Percentiles rank a stretch among this genome's conserved stretches.
Evolutionary conservation across 2,797 vertebrate genomes (phyloP).

Genomic region (Thalassophryne amazonica): DNA sequence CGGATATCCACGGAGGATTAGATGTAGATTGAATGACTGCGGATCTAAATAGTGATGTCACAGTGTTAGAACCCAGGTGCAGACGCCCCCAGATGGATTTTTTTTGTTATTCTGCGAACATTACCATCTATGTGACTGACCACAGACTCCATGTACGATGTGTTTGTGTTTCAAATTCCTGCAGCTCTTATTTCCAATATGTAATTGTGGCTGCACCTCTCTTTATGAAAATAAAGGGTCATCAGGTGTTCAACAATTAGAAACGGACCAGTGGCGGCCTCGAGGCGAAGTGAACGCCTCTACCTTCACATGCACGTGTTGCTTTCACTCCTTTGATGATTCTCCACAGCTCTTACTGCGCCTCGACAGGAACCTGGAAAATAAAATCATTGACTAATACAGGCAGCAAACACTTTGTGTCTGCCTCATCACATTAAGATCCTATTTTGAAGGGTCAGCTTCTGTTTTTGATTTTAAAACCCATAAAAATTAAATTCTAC

Average conservation of each 20-base stretch:
- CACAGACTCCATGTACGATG: slow-evolving; percentile 27
- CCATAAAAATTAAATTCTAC: slow-evolving; percentile 2
- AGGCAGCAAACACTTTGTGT: slow-evolving; percentile 59
- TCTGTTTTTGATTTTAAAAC: slow-evolving; percentile 33
- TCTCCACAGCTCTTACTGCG: slow-evolving; percentile 63
- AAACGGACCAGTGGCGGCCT: slow-evolving; percentile 44
- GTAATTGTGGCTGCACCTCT: slow-evolving; percentile 65
- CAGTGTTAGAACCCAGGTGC: slow-evolving; percentile 61
- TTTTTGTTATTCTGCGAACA: no score
- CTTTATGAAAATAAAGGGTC: slow-evolving; percentile 69
- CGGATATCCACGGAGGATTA: slow-evolving; percentile 56
- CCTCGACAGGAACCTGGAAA: slow-evolving; percentile 63
- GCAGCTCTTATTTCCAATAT: slow-evolving; percentile 69
- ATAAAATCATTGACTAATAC: slow-evolving; percentile 61
- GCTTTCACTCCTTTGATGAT: slow-evolving; percentile 68
- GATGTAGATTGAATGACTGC: slow-evolving; percentile 71
- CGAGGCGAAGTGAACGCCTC: slow-evolving; percentile 45
- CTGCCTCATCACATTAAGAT: slow-evolving; percentile 18
- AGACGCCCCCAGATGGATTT: slow-evolving; percentile 54
- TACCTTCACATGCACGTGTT: slow-evolving; percentile 55
- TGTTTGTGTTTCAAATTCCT: slow-evolving; percentile 64
- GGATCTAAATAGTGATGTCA: slow-evolving; percentile 75
- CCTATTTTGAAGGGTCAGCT: slow-evolving; percentile 26
- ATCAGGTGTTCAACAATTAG: slow-evolving; percentile 54
- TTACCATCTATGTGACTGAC: slow-evolving; percentile 37